These are phyloP conservation scores for Gallinago paraguaiae DNA, from an alignment of 2,113 vertebrate genomes.

Conservation along the genomic window DNA sequence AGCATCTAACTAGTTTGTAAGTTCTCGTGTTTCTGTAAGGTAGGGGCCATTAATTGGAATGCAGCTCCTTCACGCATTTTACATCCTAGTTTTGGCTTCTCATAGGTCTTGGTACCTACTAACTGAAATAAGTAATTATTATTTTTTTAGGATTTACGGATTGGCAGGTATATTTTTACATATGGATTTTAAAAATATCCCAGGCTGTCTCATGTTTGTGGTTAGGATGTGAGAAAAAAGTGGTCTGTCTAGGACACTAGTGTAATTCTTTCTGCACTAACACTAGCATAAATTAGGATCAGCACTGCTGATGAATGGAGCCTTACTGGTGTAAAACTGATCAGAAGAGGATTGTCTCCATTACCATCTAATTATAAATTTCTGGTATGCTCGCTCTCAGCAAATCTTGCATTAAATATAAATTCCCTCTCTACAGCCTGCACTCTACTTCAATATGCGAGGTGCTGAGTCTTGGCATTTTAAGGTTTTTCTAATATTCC, in stretches of 20 bases:
- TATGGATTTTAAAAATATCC: slow-evolving; percentile 61
- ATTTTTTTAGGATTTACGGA: background rate
- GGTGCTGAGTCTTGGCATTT: slow-evolving; percentile 64
- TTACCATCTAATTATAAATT: slow-evolving; percentile 64
- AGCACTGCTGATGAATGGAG: slow-evolving; percentile 46
- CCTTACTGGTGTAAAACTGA: slow-evolving; percentile 49
- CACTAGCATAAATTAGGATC: slow-evolving; percentile 47
- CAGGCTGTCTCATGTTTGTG: slow-evolving; percentile 48
- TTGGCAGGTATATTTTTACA: slow-evolving; percentile 61
- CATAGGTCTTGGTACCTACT: background rate
- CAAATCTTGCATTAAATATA: slow-evolving; percentile 61
- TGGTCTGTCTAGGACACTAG: slow-evolving; percentile 47
- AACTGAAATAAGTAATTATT: slow-evolving; percentile 8
- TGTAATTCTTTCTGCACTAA: slow-evolving; percentile 50
- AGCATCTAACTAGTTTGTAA: background rate
- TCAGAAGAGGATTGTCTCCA: slow-evolving; percentile 61
- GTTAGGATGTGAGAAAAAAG: slow-evolving; percentile 44
- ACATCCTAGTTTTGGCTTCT: background rate
- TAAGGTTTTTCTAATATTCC: slow-evolving; percentile 54
- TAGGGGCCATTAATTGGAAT: background rate
- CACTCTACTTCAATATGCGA: slow-evolving; percentile 33
- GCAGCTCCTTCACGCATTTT: background rate
- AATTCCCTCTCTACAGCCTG: slow-evolving; percentile 46
- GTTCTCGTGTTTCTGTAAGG: background rate
- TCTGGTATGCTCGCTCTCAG: slow-evolving; percentile 46